These are phyloP conservation scores for Drosophila recens DNA, from an alignment of 2,888 invertebrate species.

Conservation along the genomic window DNA sequence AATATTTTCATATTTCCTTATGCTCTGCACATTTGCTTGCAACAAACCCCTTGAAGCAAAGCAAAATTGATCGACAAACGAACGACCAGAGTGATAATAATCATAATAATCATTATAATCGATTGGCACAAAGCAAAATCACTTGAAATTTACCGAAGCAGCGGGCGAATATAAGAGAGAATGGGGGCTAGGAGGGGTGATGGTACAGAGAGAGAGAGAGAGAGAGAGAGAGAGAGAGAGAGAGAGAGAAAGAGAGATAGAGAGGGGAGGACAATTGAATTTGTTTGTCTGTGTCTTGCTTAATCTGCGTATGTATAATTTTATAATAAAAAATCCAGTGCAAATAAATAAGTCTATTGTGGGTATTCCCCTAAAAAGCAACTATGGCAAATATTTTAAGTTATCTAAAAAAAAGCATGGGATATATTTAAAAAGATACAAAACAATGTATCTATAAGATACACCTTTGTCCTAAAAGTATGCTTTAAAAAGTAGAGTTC, in stretches of 20 bases:
- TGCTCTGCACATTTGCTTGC: slow-evolving; percentile 11
- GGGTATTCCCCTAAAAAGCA: background rate
- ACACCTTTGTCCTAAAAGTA: slow-evolving; percentile 43
- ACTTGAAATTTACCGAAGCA: slow-evolving; percentile 33
- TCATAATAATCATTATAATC: slow-evolving; percentile 49
- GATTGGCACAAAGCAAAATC: slow-evolving; percentile 28
- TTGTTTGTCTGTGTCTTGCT: slow-evolving; percentile 1
- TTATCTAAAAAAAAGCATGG: background rate
- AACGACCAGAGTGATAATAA: slow-evolving; percentile 15
- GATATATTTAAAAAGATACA: too few relatives aligned
- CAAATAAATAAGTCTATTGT: background rate
- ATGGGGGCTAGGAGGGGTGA: too few relatives aligned
- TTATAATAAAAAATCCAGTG: too few relatives aligned
- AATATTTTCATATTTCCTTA: slow-evolving; percentile 43
- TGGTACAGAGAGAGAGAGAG: background rate
- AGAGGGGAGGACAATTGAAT: background rate
- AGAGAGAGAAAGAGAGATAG: too few relatives aligned
- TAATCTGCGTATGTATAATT: background rate
- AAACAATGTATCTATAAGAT: background rate
- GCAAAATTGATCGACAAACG: slow-evolving; percentile 37
- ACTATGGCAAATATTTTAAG: background rate
- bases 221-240: background rate
- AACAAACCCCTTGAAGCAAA: slow-evolving; percentile 11
- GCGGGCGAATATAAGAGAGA: background rate
- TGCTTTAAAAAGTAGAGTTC: slow-evolving; percentile 18